Conservation (phyloP, 2,888 invertebrate species). For the Rutpela maculata region DNA sequence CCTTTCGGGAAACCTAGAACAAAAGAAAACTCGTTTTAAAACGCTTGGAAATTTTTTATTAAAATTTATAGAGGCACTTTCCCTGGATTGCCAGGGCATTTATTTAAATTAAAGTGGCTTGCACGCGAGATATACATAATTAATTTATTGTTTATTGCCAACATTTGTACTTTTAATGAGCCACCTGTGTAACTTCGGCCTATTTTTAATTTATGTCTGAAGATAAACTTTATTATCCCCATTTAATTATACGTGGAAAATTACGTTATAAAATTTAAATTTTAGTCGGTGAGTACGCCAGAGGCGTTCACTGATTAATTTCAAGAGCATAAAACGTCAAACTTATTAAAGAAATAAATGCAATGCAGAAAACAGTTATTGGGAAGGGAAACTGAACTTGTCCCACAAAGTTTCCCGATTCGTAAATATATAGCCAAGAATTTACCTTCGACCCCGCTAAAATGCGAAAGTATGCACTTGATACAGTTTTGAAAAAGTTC, state of each 20-base stretch:
- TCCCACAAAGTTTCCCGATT: too few species aligned
- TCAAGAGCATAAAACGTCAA: too few species aligned
- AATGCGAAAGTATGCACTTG: too few species aligned
- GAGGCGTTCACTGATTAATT: neutral
- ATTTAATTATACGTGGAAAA: neutral
- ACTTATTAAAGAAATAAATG: too few species aligned
- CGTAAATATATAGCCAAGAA: too few species aligned
- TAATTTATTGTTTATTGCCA: constrained; percentile 11
- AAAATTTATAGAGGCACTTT: constrained; percentile 12
- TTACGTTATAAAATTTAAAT: neutral
- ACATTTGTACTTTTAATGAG: constrained; percentile 10
- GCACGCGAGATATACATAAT: neutral
- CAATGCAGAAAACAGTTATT: too few species aligned
- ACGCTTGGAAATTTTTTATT: constrained; percentile 2
- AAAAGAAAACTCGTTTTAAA: constrained; percentile 4
- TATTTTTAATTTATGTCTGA: neutral
- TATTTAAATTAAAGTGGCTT: constrained; percentile 1
- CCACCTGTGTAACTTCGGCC: neutral
- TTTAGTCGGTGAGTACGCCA: neutral
- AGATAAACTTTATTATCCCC: neutral
- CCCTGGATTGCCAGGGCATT: neutral
- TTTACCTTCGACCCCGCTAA: too few species aligned
- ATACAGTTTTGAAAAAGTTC: too few species aligned
- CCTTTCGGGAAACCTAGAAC: constrained; percentile 30
- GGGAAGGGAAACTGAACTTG: too few species aligned